Conservation (phyloP, 2,113 vertebrate genomes). For the Carassius gibelio region DNA sequence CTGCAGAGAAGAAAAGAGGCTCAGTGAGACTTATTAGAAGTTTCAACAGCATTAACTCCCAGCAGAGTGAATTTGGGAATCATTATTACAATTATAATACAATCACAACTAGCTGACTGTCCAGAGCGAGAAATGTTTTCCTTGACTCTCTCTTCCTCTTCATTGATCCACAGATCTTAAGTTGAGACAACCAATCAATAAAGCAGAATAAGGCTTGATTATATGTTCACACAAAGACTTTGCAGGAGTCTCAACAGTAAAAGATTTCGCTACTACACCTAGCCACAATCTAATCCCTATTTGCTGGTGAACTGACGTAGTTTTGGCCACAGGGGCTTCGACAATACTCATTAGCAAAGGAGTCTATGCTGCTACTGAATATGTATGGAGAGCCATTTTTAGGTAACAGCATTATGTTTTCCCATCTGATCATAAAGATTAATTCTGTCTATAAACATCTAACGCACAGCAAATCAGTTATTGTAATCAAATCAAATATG, state of each 20-base stretch:
- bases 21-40: slow-evolving; percentile 37
- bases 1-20: slow-evolving; percentile 70
- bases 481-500: not conserved
- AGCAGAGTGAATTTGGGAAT: slow-evolving; percentile 38
- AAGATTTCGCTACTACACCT: not conserved
- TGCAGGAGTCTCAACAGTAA: not conserved
- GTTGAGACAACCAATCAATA: slow-evolving; percentile 43
- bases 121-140: slow-evolving; percentile 20
- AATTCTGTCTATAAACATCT: not conserved
- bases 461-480: not conserved
- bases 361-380: slow-evolving; percentile 32
- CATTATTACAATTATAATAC: slow-evolving; percentile 21
- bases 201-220: slow-evolving; percentile 28
- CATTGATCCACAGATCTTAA: slow-evolving; percentile 41
- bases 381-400: slow-evolving; percentile 34
- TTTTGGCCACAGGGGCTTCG: slow-evolving; percentile 24
- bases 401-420: slow-evolving; percentile 27
- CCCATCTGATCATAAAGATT: not conserved
- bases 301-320: not conserved
- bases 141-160: not conserved
- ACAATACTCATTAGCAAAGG: slow-evolving; percentile 35
- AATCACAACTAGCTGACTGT: slow-evolving; percentile 50
- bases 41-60: slow-evolving; percentile 33
- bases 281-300: slow-evolving; percentile 9
- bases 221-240: slow-evolving; percentile 16